phyloP scores from a whole-genome alignment of 2,888 invertebrate genomes.

The Ellobium chinense region DNA sequence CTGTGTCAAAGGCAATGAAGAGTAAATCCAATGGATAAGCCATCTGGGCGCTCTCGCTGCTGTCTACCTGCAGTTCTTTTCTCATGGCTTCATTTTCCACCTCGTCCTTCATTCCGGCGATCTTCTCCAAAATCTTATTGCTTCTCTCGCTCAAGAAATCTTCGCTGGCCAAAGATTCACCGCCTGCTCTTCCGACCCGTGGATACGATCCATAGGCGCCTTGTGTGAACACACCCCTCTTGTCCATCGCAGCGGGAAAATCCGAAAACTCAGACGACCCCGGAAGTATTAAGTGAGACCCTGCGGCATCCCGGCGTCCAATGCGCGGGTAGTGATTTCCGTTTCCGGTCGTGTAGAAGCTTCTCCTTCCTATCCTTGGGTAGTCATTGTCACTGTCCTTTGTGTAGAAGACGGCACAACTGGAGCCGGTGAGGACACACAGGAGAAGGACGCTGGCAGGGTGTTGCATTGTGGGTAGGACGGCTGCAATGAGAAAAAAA shows the following conservation, averaged over 20 bases:
- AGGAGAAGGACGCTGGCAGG: not conserved
- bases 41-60: not conserved
- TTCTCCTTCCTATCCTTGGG: constrained; percentile 52
- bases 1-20: constrained; percentile 17
- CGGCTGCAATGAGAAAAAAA: not conserved
- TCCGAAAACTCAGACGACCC: not conserved
- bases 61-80: not conserved
- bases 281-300: constrained; percentile 17
- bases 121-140: not conserved
- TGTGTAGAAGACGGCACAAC: constrained; percentile 54
- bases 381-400: constrained; percentile 54
- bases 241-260: not conserved
- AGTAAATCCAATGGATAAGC: not conserved
- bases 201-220: constrained; percentile 5
- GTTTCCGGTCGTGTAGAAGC: constrained; percentile 47
- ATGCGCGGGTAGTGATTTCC: constrained; percentile 51
- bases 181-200: not conserved
- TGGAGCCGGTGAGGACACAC: constrained; percentile 17
- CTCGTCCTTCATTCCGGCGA: not conserved
- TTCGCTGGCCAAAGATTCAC: not conserved
- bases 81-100: not conserved
- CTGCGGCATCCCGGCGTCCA: constrained; percentile 41
- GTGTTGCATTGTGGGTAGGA: not conserved
- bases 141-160: not conserved
- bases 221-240: constrained; percentile 32